Percentiles rank a stretch among this genome's conserved stretches.
These are phyloP conservation scores for Hymenochirus boettgeri DNA, from an alignment of 2,113 vertebrate genomes.

Conservation along the genomic window DNA sequence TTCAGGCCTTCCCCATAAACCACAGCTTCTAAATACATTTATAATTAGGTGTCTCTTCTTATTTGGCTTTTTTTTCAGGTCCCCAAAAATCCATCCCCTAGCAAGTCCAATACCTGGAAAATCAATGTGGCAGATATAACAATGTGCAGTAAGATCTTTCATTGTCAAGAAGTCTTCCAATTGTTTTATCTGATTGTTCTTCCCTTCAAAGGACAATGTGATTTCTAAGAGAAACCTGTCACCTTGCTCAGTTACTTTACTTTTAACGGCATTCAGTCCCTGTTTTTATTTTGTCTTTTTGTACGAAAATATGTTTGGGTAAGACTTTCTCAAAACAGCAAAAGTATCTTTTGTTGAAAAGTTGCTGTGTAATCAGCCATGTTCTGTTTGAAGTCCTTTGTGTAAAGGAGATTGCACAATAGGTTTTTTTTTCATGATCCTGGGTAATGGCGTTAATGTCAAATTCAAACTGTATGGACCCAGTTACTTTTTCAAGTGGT, in stretches of 20 bases:
- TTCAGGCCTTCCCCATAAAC: too few species aligned
- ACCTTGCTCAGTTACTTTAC: conserved; percentile 58
- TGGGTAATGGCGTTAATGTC: neutral
- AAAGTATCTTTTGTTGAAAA: conserved; percentile 24
- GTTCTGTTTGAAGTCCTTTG: conserved; percentile 36
- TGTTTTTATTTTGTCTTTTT: conserved; percentile 64
- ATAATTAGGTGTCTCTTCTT: too few species aligned
- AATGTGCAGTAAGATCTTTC: conserved; percentile 61
- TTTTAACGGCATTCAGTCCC: conserved; percentile 55
- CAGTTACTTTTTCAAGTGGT: neutral
- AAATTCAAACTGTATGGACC: neutral
- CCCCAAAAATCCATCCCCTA: conserved; percentile 60
- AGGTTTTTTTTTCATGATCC: conserved; percentile 8
- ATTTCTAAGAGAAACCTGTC: conserved; percentile 60
- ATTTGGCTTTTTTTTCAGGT: conserved; percentile 21
- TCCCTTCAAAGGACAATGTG: conserved; percentile 54
- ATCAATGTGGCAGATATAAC: conserved; percentile 59
- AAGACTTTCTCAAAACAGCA: conserved; percentile 15
- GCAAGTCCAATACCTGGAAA: conserved; percentile 56
- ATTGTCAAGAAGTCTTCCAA: conserved; percentile 54
- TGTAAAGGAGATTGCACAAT: conserved; percentile 5
- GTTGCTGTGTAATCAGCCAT: conserved; percentile 44
- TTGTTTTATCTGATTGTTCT: conserved; percentile 59
- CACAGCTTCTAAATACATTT: too few species aligned
- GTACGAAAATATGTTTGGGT: too few species aligned